Base-by-base conservation (phyloP, 2,113 vertebrate genomes). In the Corythornis cristatus region DNA sequence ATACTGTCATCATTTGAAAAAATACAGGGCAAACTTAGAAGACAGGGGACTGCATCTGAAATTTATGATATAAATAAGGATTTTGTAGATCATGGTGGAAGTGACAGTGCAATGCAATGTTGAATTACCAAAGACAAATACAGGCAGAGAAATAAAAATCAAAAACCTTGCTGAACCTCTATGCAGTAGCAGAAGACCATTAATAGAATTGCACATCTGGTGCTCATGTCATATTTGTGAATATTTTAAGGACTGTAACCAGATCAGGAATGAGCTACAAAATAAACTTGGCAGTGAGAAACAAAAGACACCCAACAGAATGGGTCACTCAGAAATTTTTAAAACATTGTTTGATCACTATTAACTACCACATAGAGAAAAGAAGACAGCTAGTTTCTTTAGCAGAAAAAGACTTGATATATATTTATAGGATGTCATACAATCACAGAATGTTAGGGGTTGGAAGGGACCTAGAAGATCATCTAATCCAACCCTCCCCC, bases 231-330 rank as follows among this genome's bases (percentile, higher is more conserved):
- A 92, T 68, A 90, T 25, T 25, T 51, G 18, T 80, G 86, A 88
- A 25, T 72, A 90, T 72, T 61, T 68, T 35, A 70, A 88, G 80
- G 76, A 35, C 35, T 86, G 31, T 68, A 93, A 92, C 45, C 35
- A 86, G 45, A 93, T 67, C 74, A 75, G 71, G 70, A 89, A 93
- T 64, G 40, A 70, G 46, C 77, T 83, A 75, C 29, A 81, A 89
- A 95, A 84, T 51, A 78, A 86, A 45, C 16, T 48, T 42, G 40
- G 61, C 50, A 67, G 31, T 42, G 53, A 75, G 46, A 89, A 77
- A 60, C 23, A 56, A 57, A 57, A 60, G 48, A 75, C 8, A 53
- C 15, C 76, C n/a, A 58, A 89, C 19, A 21, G 51, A 77, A 53
- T 15, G 33, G 46, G 40, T 77, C 33, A 23, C n/a, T 78, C 48